phyloP scores from a whole-genome alignment of 1,140 invertebrate genomes.

The Drosophila truncata region DNA sequence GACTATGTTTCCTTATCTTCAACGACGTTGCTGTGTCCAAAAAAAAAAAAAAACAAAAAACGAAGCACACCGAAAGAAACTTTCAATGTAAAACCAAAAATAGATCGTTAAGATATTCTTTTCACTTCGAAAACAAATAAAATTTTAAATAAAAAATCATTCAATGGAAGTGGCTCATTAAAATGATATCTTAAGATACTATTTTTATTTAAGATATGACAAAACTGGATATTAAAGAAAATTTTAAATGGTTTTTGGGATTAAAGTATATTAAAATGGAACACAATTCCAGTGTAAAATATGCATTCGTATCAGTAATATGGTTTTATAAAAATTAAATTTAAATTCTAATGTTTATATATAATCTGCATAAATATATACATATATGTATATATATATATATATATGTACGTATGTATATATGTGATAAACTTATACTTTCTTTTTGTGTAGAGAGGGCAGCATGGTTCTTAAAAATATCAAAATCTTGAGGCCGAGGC shows the following conservation, averaged over 20 bases:
- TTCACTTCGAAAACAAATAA: background rate
- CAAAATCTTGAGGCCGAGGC: slow-evolving; percentile 4
- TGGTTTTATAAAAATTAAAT: no score
- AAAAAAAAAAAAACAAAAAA: background rate
- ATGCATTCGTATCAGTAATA: no score
- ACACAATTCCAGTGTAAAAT: no score
- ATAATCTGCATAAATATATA: no score
- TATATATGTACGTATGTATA: no score
- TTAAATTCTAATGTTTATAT: no score
- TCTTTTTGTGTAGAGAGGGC: slow-evolving; percentile 1
- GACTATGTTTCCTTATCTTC: slow-evolving; percentile 28
- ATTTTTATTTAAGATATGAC: no score
- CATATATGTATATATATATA: no score
- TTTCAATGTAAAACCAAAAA: background rate
- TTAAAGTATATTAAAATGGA: no score
- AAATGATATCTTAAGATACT: background rate
- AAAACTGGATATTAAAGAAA: no score
- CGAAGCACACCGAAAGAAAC: background rate
- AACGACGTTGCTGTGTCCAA: slow-evolving; percentile 16
- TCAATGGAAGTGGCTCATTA: background rate
- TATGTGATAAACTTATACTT: background rate
- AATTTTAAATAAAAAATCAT: background rate
- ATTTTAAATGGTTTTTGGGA: no score
- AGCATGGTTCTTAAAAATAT: slow-evolving; percentile 5
- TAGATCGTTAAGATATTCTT: background rate